These are phyloP conservation scores for Apotomis capreana DNA, from an alignment of 2,888 invertebrate genomes.

Conservation along the genomic window DNA sequence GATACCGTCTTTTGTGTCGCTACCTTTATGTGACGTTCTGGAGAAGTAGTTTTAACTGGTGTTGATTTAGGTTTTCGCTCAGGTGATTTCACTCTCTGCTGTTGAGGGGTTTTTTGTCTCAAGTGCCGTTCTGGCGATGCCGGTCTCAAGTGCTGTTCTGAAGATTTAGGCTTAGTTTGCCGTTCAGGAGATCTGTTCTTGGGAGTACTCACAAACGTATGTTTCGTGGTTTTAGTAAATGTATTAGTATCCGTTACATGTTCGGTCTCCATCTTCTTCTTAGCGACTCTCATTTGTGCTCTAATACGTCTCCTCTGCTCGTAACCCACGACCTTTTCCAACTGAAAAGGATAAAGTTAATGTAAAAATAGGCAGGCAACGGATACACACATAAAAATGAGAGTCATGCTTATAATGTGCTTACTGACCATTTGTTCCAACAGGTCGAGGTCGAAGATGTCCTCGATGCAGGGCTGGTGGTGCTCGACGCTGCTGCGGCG, in stretches of 20 bases:
- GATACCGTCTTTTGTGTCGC: constrained; percentile 49
- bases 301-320: constrained; percentile 90
- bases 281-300: constrained; percentile 89
- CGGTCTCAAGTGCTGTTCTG: constrained; percentile 33
- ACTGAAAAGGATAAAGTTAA: constrained; percentile 75
- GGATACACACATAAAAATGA: constrained; percentile 48
- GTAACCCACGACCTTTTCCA: constrained; percentile 90
- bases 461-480: constrained; percentile 85
- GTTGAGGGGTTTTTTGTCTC: constrained; percentile 44
- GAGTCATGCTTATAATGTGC: constrained; percentile 50
- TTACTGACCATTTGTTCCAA: constrained; percentile 88
- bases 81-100: constrained; percentile 49
- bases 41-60: constrained; percentile 56
- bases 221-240: constrained; percentile 56
- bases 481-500: constrained; percentile 78
- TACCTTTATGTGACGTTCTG: constrained; percentile 56
- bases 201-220: constrained; percentile 53
- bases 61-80: constrained; percentile 54
- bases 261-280: constrained; percentile 81
- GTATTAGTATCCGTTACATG: constrained; percentile 53
- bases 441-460: constrained; percentile 87
- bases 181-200: constrained; percentile 53
- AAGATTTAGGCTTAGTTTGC: constrained; percentile 38
- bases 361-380: constrained; percentile 49
- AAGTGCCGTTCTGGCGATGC: constrained; percentile 59